Base-by-base conservation (phyloP, 2,797 vertebrate genomes). In the Eulemur coronatus region DNA sequence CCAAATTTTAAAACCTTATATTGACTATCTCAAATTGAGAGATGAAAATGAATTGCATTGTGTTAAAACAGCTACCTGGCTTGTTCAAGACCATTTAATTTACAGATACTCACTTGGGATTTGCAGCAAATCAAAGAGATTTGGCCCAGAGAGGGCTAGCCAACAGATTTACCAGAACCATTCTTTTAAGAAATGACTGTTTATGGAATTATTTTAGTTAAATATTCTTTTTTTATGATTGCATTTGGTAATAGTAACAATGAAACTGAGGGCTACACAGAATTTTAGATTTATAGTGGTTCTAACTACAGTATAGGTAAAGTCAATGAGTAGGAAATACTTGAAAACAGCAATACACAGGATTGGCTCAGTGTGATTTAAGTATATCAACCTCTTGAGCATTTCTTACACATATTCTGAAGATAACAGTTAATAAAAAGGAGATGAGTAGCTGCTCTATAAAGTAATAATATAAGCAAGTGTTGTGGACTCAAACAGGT, bases 111-210 rank as follows among this genome's bases (percentile, higher is more conserved):
- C 38, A 75, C 28, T 81, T 80, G 67, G 35, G 22, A 43, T 65
- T 87, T 85, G 1, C 7, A 87, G 50, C 10, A 52, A 61, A 65
- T 59, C 1, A 82, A 52, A 79, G 1, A 35, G 38, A 26, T 72
- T 46, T 93, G 11, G 18, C 55, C 2, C 70, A 30, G 3, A 30
- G 30, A 92, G 26, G 5, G 24, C 17, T 22, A 72, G 20, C 14
- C 63, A 94, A 17, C 1, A 13, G 43, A 38, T 48, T 76, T 52
- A n/a, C 4, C 30, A 11, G 13, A 33, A 46, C 4, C 0, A 20
- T 95, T 95, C 13, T 81, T 85, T 84, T 69, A 90, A 85, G 55
- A 90, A 84, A 73, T 61, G 20, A 50, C 20, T 65, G 9, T 87
- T 93, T 28, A 17, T 52, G 1, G 24, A 75, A 92, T 88, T 85